Evolutionary conservation across 2,888 invertebrate species (phyloP).

Genomic region (Sepioteuthis lessoniana): DNA sequence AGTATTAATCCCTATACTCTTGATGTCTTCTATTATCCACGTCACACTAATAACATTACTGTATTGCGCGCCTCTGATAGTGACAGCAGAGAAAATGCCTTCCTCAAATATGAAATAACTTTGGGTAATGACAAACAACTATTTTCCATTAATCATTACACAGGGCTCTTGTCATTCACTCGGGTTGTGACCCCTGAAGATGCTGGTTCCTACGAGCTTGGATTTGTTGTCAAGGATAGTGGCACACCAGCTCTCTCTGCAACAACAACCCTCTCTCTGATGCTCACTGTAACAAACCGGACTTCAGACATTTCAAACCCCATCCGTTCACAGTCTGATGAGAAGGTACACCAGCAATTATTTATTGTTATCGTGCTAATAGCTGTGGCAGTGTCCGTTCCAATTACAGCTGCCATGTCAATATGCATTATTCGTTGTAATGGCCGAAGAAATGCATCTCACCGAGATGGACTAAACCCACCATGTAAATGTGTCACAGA

Average conservation of each 20-base stretch:
- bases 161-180: neutral
- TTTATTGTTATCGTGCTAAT: neutral
- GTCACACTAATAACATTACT: neutral
- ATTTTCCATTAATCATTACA: neutral
- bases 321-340: neutral
- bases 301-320: neutral
- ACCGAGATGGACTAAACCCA: neutral
- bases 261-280: neutral
- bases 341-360: slow-evolving; percentile 20
- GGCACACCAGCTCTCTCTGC: neutral
- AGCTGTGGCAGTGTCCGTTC: neutral
- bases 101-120: slow-evolving; percentile 13
- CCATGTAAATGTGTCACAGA: slow-evolving; percentile 18
- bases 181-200: neutral
- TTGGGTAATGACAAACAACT: neutral
- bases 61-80: neutral
- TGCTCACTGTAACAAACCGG: neutral
- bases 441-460: slow-evolving; percentile 6
- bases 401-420: neutral
- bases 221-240: neutral
- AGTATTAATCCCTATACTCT: neutral
- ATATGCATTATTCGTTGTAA: slow-evolving; percentile 33
- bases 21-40: neutral
- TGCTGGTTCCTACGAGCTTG: neutral
- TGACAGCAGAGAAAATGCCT: neutral